These are phyloP conservation scores for Lepidothrix coronata DNA, from an alignment of 2,113 vertebrate species.

Conservation along the genomic window DNA sequence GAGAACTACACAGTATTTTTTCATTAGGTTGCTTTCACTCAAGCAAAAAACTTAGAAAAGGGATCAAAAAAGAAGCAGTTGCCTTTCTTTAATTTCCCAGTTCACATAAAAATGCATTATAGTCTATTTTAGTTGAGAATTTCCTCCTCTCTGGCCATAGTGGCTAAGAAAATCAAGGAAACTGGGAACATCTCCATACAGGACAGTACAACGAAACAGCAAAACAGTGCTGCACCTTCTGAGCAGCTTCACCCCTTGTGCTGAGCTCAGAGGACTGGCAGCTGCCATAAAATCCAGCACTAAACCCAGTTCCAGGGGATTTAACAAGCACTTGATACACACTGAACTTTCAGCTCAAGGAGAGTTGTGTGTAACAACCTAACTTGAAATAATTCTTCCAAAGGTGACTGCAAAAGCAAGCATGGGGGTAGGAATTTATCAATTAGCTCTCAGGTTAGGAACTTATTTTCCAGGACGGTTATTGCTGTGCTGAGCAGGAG, in stretches of 20 bases:
- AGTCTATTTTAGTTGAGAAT: not conserved
- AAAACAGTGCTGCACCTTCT: not conserved
- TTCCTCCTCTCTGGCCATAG: not conserved
- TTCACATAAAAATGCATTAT: not conserved
- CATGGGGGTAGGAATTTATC: accelerated
- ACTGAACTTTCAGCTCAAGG: not conserved
- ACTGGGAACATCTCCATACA: not conserved
- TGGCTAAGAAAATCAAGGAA: not conserved
- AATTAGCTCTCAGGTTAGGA: not conserved
- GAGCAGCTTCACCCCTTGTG: not conserved
- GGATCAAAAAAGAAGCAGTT: not conserved
- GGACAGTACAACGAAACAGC: not conserved
- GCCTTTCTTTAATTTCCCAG: not conserved
- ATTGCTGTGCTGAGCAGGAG: not conserved
- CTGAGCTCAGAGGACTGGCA: not conserved
- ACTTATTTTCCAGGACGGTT: not conserved
- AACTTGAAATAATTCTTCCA: not conserved
- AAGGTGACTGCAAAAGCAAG: not conserved
- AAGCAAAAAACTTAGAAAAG: not conserved
- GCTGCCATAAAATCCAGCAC: not conserved
- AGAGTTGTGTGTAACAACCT: not conserved
- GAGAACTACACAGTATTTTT: not conserved
- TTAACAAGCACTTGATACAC: not conserved
- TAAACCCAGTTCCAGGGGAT: not conserved
- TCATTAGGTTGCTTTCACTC: not conserved